Conservation (phyloP, 2,113 vertebrate species). For the Ceratotherium simum region DNA sequence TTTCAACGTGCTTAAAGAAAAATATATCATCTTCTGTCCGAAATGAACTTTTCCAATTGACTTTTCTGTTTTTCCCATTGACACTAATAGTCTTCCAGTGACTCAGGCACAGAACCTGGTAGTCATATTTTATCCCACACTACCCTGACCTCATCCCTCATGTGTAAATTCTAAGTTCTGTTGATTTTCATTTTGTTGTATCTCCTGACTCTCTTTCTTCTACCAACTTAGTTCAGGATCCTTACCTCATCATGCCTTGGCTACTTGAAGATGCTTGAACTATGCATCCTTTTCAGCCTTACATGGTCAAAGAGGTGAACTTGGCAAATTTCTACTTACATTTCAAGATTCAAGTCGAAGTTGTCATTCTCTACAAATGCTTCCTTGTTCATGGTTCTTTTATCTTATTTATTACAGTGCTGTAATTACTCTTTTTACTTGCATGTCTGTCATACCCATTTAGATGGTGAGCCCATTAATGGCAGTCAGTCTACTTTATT, state of each 20-base stretch:
- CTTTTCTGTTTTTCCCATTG: not conserved
- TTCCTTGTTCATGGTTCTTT: not conserved
- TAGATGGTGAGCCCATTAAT: not conserved
- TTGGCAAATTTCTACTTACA: slow-evolving; percentile 9
- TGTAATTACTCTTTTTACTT: slow-evolving; percentile 27
- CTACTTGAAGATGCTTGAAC: not conserved
- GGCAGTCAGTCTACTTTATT: not conserved
- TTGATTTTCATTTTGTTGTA: slow-evolving; percentile 41
- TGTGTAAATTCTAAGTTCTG: not conserved
- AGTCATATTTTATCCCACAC: not conserved
- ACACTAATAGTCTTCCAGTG: not conserved
- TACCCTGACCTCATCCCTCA: not conserved
- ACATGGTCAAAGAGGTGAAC: not conserved
- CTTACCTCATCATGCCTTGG: not conserved
- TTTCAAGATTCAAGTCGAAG: not conserved
- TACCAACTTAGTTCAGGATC: slow-evolving; percentile 4
- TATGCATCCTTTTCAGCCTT: not conserved
- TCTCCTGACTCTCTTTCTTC: not conserved
- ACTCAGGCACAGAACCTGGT: not conserved
- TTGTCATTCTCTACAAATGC: not conserved
- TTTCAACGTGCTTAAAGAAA: not conserved
- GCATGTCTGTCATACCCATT: not conserved
- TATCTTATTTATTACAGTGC: not conserved
- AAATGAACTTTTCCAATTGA: not conserved
- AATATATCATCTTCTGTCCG: not conserved